Evolutionary conservation across 2,888 invertebrate genomes (phyloP).

Genomic region (Agonopterix subpropinquella): DNA sequence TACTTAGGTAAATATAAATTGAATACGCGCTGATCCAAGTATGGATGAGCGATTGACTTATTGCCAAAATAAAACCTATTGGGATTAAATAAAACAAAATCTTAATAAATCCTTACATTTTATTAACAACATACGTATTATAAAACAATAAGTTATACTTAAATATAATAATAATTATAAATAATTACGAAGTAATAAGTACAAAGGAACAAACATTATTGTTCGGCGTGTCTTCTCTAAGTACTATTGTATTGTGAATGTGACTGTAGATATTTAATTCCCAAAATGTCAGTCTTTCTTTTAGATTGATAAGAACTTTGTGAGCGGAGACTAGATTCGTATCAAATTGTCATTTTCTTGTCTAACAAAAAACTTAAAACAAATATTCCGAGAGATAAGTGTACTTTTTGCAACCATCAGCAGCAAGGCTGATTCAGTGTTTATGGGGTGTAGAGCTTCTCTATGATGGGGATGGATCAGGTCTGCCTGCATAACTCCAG

Average conservation of each 20-base stretch:
- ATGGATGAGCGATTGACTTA: no score
- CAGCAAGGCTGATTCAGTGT: no score
- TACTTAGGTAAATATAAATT: no score
- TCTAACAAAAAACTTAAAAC: constrained; percentile 4
- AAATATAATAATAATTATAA: constrained; percentile 32
- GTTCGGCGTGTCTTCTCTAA: constrained; percentile 12
- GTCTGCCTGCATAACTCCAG: no score
- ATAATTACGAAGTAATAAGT: constrained; percentile 37
- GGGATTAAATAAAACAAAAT: constrained; percentile 10
- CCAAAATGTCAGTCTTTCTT: constrained; percentile 43
- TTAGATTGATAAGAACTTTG: constrained; percentile 37
- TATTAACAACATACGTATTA: constrained; percentile 59
- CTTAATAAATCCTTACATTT: constrained; percentile 31
- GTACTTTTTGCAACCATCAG: no score
- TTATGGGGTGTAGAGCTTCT: no score
- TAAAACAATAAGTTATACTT: constrained; percentile 59
- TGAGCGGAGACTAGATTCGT: constrained; percentile 57
- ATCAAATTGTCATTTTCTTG: constrained; percentile 37
- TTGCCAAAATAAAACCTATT: background rate
- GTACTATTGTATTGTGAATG: constrained; percentile 3
- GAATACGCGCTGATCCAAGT: no score
- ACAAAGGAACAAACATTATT: constrained; percentile 54
- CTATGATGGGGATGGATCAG: no score
- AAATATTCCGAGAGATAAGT: no score
- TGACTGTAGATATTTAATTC: constrained; percentile 5